Evolutionary conservation across 2,888 invertebrate species (phyloP).

Genomic region (Chironomus riparius): DNA sequence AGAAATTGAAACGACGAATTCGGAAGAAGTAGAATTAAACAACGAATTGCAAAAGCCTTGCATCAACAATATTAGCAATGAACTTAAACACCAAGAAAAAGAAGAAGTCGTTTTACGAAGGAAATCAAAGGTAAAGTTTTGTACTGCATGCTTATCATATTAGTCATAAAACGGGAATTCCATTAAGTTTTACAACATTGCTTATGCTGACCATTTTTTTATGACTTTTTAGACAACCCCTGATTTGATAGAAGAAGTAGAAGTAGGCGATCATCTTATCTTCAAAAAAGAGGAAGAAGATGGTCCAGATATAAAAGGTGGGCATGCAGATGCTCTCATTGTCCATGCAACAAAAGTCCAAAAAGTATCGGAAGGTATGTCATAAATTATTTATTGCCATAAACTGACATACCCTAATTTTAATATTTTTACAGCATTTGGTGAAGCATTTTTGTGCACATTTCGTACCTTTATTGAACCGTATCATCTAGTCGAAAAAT

Average conservation of each 20-base stretch:
- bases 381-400: slow-evolving; percentile 31
- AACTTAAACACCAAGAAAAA: slow-evolving; percentile 34
- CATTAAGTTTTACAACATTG: no score
- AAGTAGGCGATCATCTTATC: slow-evolving; percentile 69
- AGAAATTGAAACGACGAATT: no score
- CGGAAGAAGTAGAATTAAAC: slow-evolving; percentile 29
- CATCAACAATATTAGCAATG: slow-evolving; percentile 40
- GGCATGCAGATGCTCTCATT: slow-evolving; percentile 86
- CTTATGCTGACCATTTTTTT: background rate
- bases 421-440: slow-evolving; percentile 35
- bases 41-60: slow-evolving; percentile 38
- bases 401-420: slow-evolving; percentile 8
- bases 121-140: background rate
- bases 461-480: slow-evolving; percentile 93
- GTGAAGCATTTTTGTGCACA: slow-evolving; percentile 94
- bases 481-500: slow-evolving; percentile 71
- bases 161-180: no score
- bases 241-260: slow-evolving; percentile 65
- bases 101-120: background rate
- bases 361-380: slow-evolving; percentile 53
- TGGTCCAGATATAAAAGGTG: slow-evolving; percentile 82
- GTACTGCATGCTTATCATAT: no score
- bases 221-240: background rate
- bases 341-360: slow-evolving; percentile 93
- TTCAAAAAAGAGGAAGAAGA: slow-evolving; percentile 73